These are phyloP conservation scores for Trichomalopsis sarcophagae DNA, from an alignment of 1,140 invertebrate genomes.

Conservation along the genomic window DNA sequence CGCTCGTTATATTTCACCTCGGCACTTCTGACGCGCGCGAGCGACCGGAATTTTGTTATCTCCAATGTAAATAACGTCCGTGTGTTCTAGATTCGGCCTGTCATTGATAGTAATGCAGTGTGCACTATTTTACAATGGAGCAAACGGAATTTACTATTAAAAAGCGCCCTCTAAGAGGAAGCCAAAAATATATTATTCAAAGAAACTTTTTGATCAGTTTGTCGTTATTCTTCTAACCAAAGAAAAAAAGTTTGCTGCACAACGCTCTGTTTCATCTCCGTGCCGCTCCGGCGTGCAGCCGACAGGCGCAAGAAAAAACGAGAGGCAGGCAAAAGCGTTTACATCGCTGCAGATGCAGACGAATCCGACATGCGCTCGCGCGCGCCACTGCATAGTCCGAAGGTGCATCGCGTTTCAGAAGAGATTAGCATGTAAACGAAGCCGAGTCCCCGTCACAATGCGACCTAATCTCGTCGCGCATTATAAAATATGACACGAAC, in stretches of 20 bases:
- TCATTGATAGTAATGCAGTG: background rate
- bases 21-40: background rate
- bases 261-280: constrained; percentile 41
- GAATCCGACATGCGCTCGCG: constrained; percentile 16
- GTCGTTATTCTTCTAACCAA: background rate
- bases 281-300: constrained; percentile 15
- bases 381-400: background rate
- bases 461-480: constrained; percentile 67
- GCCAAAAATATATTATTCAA: no score
- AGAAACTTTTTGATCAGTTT: no score
- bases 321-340: background rate
- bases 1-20: background rate
- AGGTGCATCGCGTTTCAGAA: constrained; percentile 31
- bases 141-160: background rate
- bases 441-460: constrained; percentile 64
- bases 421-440: constrained; percentile 70
- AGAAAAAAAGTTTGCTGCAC: constrained; percentile 10
- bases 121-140: background rate
- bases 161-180: no score
- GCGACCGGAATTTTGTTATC: constrained; percentile 32
- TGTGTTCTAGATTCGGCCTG: background rate
- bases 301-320: constrained; percentile 28
- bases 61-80: background rate
- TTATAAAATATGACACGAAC: constrained; percentile 69
- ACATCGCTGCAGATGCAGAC: constrained; percentile 28